These are phyloP conservation scores for Mylabris sibirica DNA, from an alignment of 2,888 invertebrate species.

Conservation along the genomic window DNA sequence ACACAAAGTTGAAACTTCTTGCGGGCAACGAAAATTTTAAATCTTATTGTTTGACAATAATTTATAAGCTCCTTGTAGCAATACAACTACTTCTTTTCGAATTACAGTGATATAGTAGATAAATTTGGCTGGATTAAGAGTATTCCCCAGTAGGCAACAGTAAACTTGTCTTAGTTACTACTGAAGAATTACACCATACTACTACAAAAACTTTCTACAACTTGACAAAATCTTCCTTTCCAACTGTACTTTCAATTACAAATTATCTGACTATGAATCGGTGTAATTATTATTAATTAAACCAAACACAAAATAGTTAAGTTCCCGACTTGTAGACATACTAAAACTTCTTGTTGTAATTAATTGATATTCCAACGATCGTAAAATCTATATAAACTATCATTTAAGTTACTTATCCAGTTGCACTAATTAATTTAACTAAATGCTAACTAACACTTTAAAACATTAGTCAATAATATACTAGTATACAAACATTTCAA, in stretches of 20 bases:
- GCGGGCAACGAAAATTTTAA: background rate
- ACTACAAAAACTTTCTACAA: background rate
- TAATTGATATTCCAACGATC: slow-evolving; percentile 22
- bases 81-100: background rate
- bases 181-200: background rate
- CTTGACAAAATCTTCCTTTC: background rate
- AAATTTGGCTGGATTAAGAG: background rate
- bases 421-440: slow-evolving; percentile 30
- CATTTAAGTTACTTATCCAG: slow-evolving; percentile 24
- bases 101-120: background rate
- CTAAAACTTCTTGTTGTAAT: slow-evolving; percentile 12
- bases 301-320: slow-evolving; percentile 1
- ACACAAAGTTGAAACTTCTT: background rate
- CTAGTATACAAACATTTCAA: slow-evolving; percentile 23
- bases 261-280: background rate
- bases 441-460: slow-evolving; percentile 28
- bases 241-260: background rate
- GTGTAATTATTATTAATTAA: slow-evolving; percentile 15
- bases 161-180: background rate
- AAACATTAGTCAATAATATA: slow-evolving; percentile 20
- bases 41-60: slow-evolving; percentile 27
- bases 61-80: background rate
- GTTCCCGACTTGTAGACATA: slow-evolving; percentile 8
- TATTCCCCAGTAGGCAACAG: background rate
- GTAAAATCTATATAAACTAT: slow-evolving; percentile 31